Base-by-base conservation (phyloP, 2,888 invertebrate species). In the Drosophila subquinaria region DNA sequence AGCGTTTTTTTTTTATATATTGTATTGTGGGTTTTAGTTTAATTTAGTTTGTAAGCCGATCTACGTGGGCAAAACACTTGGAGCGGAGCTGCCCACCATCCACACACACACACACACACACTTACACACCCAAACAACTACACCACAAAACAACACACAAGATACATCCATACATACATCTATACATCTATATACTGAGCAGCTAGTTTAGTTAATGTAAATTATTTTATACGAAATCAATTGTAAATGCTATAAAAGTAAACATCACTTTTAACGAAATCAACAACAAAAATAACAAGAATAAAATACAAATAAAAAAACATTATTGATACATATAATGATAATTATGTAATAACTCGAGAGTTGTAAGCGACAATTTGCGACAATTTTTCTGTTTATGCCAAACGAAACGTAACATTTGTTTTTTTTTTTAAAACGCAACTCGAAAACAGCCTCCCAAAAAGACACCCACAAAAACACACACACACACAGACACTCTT, bases 121-220 rank as follows among this genome's bases (percentile, higher is more conserved):
- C 36, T 55, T 6, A 47, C 13, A 63, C 40, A 56, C 20, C 40
- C 30, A 53, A 15, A 53, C 30, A 61, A 30, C 40, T 15, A 53
- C 23, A 63, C 35, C 13, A 59, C 35, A 36, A 4, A 52, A 69
- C 27, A 59, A 6, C 27, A 45, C 27, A 53, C n/a, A 63, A 9
- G 33, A 45, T 15, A 42, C 47, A 48, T 23, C 42, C 9, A 62
- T 27, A 50, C 17, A 47, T 30, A 61, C 67, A 74, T 48, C 38
- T 11, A 38, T 15, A 53, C 43, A 61, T 51, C 50, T 71, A 70
- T 55, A 65, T 51, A 66, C 50, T 20, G 55, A 64, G 74, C 78
- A 80, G 76, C 60, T 88, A 85, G 88, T 82, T 85, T 85, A 85
- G 84, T 85, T 82, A 85, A 85, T 85, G 84, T 85, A 88, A 85